Base-by-base conservation (phyloP, 2,888 invertebrate genomes). In the Sinotaia quadrata region DNA sequence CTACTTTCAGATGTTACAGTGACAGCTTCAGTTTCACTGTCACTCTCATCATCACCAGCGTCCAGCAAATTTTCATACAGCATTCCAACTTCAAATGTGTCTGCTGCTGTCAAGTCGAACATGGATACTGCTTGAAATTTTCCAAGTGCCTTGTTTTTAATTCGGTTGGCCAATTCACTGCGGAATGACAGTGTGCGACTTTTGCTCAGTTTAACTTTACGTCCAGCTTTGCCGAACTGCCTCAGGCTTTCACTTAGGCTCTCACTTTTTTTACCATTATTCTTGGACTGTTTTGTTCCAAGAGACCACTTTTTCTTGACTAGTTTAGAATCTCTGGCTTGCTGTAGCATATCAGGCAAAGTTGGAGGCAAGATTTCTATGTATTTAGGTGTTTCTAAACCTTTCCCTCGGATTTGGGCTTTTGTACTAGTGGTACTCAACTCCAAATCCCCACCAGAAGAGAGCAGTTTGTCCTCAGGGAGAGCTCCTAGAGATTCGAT, bases 41-140 rank as follows among this genome's bases (percentile, higher is more conserved):
- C 24, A 15, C 57, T 59, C 18, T 49, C 41, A 47, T 57, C 51
- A 24, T 68, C 54, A 15, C 67, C 74, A 18, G 54, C 65, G 24
- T 71, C 73, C 34, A 76, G 61, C 4, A 76, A 57, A 49, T 73
- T 66, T 56, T 73, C 73, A 41, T 74, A 76, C 36, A 74, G 60
- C 67, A 73, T 61, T 29, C 71, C 61, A 12, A 76, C 74, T 29
- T 76, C 76, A 27, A 63, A 36, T 2, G 68, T 31, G 15, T 74
- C 65, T 1, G 54, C 41, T 0, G 67, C 29, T 15, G 47, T 12
- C 41, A 68, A 34, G 49, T 66, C 68, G 24, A 58, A 41, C 51
- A 31, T 44, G 49, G 68, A 69, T 61, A 29, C 62, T 29, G 59
- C 63, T 63, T 57, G 49, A 18, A 34, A 37, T 18, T 58, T 51